phyloP scores from a whole-genome alignment of 2,888 invertebrate genomes.

The Meliscaeva auricollis region DNA sequence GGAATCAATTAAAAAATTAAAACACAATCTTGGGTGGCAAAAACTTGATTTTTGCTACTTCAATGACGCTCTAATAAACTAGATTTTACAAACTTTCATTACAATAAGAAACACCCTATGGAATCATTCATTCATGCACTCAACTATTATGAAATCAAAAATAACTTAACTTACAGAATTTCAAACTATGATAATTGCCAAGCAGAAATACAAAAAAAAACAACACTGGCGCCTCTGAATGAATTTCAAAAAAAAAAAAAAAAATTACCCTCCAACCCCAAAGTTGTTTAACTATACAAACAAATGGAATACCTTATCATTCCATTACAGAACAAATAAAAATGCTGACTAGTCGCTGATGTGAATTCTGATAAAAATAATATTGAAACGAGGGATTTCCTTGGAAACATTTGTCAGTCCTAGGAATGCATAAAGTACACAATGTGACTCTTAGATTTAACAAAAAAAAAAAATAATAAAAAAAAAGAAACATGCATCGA shows the following conservation, averaged over 20 bases:
- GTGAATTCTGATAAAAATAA: background rate
- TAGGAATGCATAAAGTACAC: conserved; percentile 12
- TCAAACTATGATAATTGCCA: conserved; percentile 1
- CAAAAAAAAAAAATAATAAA: background rate
- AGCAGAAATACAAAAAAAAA: background rate
- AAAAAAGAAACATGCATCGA: background rate
- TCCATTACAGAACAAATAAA: conserved; percentile 36
- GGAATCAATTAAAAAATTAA: background rate
- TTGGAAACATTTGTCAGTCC: conserved; percentile 46
- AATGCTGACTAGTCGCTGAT: background rate
- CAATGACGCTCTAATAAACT: no score
- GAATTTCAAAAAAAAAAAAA: conserved; percentile 4
- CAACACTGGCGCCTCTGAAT: conserved; percentile 45
- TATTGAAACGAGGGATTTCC: conserved; percentile 29
- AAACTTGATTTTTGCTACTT: no score
- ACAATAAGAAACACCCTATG: background rate
- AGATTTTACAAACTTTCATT: background rate
- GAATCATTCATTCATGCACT: background rate
- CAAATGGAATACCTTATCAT: conserved; percentile 50
- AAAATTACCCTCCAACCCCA: conserved; percentile 34
- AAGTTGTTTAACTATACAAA: background rate
- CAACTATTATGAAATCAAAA: conserved; percentile 13
- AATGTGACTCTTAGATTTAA: background rate
- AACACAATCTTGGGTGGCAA: background rate
- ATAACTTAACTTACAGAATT: background rate